Evolutionary conservation across 2,888 invertebrate genomes (phyloP), one percentile per base, ranked within the genome.

Genomic region (Epistrophe grossulariae): DNA sequence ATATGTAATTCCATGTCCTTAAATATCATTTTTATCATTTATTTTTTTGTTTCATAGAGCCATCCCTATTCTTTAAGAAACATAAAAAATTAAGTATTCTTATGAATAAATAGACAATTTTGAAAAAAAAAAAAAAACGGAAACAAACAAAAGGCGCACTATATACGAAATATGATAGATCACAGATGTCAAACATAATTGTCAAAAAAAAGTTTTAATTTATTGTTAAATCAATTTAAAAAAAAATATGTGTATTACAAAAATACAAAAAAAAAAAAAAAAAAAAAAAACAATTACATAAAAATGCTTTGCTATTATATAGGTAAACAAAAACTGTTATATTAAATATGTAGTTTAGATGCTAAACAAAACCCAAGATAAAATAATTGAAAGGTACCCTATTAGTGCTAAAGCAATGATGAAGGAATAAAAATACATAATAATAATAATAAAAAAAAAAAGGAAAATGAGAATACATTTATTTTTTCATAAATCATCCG

Each of bases 381-480:
- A 24, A 70, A 70, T 38, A 70, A 70, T 38, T 11, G 59, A 72
- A 15, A 38, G 71, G 64, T 72, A 79, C 57, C 64, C 66, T 80
- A 52, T 52, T 40, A 80, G 80, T 84, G 80, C 76, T 71, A 71
- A 76, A 84, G 77, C 79, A 84, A 80, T 72, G 77, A 84, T 77
- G 72, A 71, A 68, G 48, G 66, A 66, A 35, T 31, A 66, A 66
- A 35, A 60, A 24, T n/a, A n/a, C n/a, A n/a, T n/a, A n/a, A n/a
- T n/a, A n/a, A n/a, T n/a, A n/a, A n/a, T n/a, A n/a, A n/a, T 52
- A 68, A 80, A 45, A 6, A 70, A 50, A 40, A 70, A 40, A 50
- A 28, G n/a, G 43, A 35, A n/a, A 45, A 71, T 35, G 35, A 35
- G 35, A 35, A 72, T 76, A 77, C 52, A 79, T 84, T 84, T 84